These are phyloP conservation scores for Synodontis membranacea DNA, from an alignment of 2,113 vertebrate species.

Conservation along the genomic window DNA sequence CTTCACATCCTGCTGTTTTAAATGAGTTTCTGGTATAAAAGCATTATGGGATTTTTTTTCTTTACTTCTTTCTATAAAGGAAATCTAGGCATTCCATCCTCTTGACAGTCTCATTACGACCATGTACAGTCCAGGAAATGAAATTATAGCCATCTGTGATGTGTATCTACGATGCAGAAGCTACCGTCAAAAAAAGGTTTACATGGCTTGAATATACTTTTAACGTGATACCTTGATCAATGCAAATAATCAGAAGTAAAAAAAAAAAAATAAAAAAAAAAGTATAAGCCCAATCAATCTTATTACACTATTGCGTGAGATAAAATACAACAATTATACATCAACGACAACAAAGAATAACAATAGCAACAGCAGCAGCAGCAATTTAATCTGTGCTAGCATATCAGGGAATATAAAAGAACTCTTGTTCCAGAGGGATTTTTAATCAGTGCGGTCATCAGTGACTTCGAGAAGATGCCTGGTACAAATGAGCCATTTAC, in stretches of 20 bases:
- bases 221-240: neutral
- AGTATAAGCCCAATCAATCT: neutral
- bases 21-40: neutral
- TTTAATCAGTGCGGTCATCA: neutral
- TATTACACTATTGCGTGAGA: neutral
- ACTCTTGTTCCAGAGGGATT: neutral
- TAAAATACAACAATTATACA: neutral
- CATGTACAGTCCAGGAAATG: neutral
- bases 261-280: no score
- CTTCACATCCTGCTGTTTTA: conserved; percentile 7
- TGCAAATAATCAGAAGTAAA: neutral
- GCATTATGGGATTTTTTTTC: neutral
- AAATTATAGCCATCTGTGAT: conserved; percentile 6
- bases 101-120: neutral
- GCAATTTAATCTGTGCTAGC: neutral
- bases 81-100: conserved; percentile 7
- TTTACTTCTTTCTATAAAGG: conserved; percentile 8
- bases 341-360: no score
- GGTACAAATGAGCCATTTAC: neutral
- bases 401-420: neutral
- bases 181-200: neutral
- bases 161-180: neutral
- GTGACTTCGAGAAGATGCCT: neutral
- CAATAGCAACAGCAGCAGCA: no score
- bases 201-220: no score